A percentile compares a stretch with the other conserved stretches of the same genome.
Evolutionary conservation across 2,797 vertebrate species (phyloP).

Genomic region (Fistularia commersonii): DNA sequence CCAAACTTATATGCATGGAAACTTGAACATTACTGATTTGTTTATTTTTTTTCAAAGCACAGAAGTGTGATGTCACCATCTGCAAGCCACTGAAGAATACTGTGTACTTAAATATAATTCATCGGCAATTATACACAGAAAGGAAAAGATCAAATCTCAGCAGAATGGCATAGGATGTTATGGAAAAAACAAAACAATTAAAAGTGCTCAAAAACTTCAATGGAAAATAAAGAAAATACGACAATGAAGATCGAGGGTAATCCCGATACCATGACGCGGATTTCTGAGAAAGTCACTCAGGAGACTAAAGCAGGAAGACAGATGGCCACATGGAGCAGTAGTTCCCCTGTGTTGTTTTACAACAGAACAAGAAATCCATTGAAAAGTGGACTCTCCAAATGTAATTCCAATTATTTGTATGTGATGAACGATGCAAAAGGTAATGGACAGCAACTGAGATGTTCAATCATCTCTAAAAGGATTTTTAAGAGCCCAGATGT

Average conservation of each 20-base stretch:
- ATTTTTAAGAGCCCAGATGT: slow-evolving; percentile 59
- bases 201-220: slow-evolving; percentile 21
- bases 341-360: slow-evolving; percentile 46
- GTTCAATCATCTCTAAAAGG: slow-evolving; percentile 52
- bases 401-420: slow-evolving; percentile 59
- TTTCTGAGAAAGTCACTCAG: slow-evolving; percentile 58
- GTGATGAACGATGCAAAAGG: slow-evolving; percentile 60
- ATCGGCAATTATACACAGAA: slow-evolving; percentile 23
- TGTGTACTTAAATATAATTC: slow-evolving; percentile 11
- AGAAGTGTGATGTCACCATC: slow-evolving; percentile 15
- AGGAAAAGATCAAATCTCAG: slow-evolving; percentile 19
- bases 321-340: slow-evolving; percentile 53
- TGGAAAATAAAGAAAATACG: slow-evolving; percentile 16
- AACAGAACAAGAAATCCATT: slow-evolving; percentile 63
- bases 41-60: slow-evolving; percentile 17
- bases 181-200: slow-evolving; percentile 14
- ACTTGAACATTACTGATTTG: too few relatives aligned
- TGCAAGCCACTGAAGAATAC: slow-evolving; percentile 4
- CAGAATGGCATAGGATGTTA: slow-evolving; percentile 14
- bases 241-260: slow-evolving; percentile 40
- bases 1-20: too few relatives aligned
- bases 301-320: slow-evolving; percentile 55
- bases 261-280: slow-evolving; percentile 57
- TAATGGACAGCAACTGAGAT: slow-evolving; percentile 36
- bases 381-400: slow-evolving; percentile 55